These are phyloP conservation scores for Propithecus deckenii DNA, from an alignment of 2,797 vertebrate species.

Conservation along the genomic window DNA sequence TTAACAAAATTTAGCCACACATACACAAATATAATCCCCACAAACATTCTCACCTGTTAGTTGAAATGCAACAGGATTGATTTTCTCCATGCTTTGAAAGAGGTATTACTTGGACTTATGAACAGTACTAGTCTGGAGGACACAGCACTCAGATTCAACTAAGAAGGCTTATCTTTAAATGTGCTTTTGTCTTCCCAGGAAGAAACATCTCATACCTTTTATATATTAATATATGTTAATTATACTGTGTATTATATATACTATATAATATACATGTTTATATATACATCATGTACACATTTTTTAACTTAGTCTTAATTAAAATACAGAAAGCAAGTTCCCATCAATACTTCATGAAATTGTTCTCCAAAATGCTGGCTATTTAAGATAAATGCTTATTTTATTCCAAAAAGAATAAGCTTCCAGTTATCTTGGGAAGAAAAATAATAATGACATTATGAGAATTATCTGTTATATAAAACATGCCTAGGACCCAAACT, in stretches of 20 bases:
- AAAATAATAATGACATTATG: neutral
- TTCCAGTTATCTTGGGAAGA: neutral
- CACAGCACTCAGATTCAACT: neutral
- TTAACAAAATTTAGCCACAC: neutral
- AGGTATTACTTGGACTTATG: neutral
- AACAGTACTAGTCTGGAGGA: neutral
- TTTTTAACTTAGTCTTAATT: neutral
- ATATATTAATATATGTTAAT: neutral
- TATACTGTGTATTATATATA: neutral
- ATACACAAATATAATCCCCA: neutral
- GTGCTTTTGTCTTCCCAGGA: neutral
- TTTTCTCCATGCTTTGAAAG: neutral
- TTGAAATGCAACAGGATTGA: neutral
- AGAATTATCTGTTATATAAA: neutral
- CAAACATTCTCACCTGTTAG: neutral
- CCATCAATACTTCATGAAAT: neutral
- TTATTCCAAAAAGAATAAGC: neutral
- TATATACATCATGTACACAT: neutral
- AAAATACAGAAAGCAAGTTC: constrained; percentile 2
- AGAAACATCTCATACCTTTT: neutral
- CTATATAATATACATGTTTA: neutral
- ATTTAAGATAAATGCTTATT: constrained; percentile 7
- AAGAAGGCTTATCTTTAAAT: neutral
- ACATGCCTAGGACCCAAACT: neutral
- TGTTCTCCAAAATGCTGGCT: constrained; percentile 14